Percentiles rank a stretch among this genome's conserved stretches.
Evolutionary conservation across 1,140 invertebrate genomes (phyloP).

Genomic region (Oedothorax gibbosus): DNA sequence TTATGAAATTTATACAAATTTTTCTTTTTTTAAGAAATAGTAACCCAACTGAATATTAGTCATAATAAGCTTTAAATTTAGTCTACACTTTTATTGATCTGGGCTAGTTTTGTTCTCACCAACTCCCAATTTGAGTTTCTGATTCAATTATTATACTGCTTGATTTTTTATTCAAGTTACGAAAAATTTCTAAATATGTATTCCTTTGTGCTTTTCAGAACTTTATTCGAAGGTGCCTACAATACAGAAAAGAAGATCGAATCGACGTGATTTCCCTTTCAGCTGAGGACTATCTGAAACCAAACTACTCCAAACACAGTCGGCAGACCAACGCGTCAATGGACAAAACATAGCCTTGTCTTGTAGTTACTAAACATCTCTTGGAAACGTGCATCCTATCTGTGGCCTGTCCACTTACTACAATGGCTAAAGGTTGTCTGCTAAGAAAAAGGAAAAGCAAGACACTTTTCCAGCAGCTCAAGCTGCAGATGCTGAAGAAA

Average conservation of each 20-base stretch:
- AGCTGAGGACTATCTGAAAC: constrained; percentile 96
- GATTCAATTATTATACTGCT: neutral
- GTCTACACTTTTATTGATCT: no score
- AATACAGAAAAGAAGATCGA: constrained; percentile 97
- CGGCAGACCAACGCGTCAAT: constrained; percentile 66
- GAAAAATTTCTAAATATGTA: neutral
- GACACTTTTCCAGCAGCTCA: constrained; percentile 1
- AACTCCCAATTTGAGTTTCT: no score
- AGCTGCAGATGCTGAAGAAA: neutral
- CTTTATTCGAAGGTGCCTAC: constrained; percentile 97
- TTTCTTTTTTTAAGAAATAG: no score
- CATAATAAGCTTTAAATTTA: no score
- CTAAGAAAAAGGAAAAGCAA: neutral
- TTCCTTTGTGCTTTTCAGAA: constrained; percentile 76
- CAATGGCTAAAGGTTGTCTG: constrained; percentile 45
- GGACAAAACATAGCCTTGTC: constrained; percentile 61
- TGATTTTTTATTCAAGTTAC: neutral
- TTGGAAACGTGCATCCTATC: constrained; percentile 29
- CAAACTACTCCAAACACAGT: constrained; percentile 84
- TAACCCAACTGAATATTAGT: no score
- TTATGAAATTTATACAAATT: no score
- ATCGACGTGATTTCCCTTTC: constrained; percentile 96
- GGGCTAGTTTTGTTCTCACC: no score
- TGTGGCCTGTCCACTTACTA: constrained; percentile 13
- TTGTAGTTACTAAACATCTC: constrained; percentile 32